Base-by-base conservation (phyloP, 2,888 invertebrate species). In the Noctua comes region DNA sequence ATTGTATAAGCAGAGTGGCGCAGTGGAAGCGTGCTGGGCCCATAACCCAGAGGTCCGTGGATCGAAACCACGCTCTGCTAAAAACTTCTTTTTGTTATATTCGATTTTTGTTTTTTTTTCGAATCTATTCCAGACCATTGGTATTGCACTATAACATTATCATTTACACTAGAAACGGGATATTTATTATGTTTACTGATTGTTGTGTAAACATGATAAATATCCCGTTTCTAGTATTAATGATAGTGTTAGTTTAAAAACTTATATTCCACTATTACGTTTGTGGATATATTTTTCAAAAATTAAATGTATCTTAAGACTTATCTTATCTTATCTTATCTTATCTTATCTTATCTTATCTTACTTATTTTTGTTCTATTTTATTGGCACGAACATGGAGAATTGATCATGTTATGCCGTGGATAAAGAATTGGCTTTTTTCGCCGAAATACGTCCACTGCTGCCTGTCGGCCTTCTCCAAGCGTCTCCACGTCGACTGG, bases 21-120 rank as follows among this genome's bases (percentile, higher is more conserved):
- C 98, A 98, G 98, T 97, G 98, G 98, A 98, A 97, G 98, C 98
- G 98, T 98, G 98, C 98, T 98, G 98, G 98, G 98, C 98, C 98
- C 98, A 98, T 98, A 98, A 98, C 98, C 98, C 98, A 98, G 98
- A 98, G 98, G 98, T 98, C 98, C 98, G 98, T 98, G 98, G 98
- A 98, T 98, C 98, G 98, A 98, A 98, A 98, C 98, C 98, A 98
- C 97, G 98, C 97, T 97, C 97, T 97, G 97, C 97, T 97, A 97
- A 2, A 24, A 2, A 3, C 1, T 1, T 2, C 40, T 69, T 83
- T 88, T 86, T 77, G 78, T 62, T 18, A 8, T 13, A 7, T 46
- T 76, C 4, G 10, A 11, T 46, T 70, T 73, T 21, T 0, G 16
- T 1, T 70, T 73, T 2, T 21, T 31, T 16, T 66, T 43, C 13